Conservation (phyloP, 2,888 invertebrate genomes). For the Caenorhabditis sp. region DNA sequence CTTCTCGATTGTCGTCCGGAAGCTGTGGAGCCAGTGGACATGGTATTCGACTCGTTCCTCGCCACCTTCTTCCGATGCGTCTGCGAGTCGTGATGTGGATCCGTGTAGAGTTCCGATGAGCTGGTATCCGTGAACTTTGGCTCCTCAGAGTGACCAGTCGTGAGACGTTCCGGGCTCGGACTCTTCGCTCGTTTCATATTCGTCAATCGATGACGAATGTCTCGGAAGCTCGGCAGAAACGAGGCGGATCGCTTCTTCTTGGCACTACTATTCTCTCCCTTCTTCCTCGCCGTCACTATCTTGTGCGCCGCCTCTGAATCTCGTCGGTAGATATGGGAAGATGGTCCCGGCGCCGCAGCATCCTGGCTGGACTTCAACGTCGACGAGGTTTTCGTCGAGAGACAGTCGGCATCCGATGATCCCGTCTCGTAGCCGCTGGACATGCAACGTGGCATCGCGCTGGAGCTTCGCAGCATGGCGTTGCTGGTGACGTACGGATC, state of each 20-base stretch:
- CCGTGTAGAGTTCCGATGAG: slow-evolving; percentile 34
- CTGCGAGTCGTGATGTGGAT: slow-evolving; percentile 24
- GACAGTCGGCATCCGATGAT: slow-evolving; percentile 46
- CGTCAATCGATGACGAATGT: slow-evolving; percentile 39
- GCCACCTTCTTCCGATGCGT: slow-evolving; percentile 41
- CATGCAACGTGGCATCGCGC: slow-evolving; percentile 62
- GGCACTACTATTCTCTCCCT: slow-evolving; percentile 1
- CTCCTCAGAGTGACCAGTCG: slow-evolving; percentile 18
- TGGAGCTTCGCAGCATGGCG: slow-evolving; percentile 48
- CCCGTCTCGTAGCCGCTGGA: slow-evolving; percentile 50
- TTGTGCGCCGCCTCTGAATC: slow-evolving; percentile 59
- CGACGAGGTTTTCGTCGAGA: slow-evolving; percentile 7
- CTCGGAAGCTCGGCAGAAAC: slow-evolving; percentile 61
- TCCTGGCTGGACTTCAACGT: slow-evolving; percentile 11
- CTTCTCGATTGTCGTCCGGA: slow-evolving; percentile 61
- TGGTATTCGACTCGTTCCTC: slow-evolving; percentile 53
- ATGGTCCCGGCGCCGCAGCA: neutral
- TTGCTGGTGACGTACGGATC: slow-evolving; percentile 56
- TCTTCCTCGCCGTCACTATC: slow-evolving; percentile 49
- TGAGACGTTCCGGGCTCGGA: slow-evolving; percentile 52
- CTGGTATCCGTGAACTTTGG: slow-evolving; percentile 36
- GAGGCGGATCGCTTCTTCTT: slow-evolving; percentile 58
- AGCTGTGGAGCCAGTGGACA: slow-evolving; percentile 50
- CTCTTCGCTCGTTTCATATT: slow-evolving; percentile 52
- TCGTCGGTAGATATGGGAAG: slow-evolving; percentile 28